A percentile compares a stretch with the other conserved stretches of the same genome.
Evolutionary conservation across 1,140 invertebrate genomes (phyloP).

Genomic region (Bombus confusus): DNA sequence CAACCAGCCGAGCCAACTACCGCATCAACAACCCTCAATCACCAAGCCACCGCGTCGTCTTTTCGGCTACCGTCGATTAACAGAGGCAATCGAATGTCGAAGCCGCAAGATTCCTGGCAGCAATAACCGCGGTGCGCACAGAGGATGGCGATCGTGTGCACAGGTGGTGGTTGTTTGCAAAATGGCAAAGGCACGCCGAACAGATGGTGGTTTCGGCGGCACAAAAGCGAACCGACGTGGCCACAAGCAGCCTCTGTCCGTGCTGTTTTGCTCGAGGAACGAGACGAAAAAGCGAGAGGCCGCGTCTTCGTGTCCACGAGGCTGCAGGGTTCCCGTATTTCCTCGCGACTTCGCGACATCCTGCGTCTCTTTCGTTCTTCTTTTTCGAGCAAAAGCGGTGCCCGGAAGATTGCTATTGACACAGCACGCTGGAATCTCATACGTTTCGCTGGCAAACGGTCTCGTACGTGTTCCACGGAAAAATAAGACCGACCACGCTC

Average conservation of each 20-base stretch:
- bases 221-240: slow-evolving; percentile 21
- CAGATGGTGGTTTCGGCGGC: slow-evolving; percentile 29
- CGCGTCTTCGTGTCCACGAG: neutral
- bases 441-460: no score
- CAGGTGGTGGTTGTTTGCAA: slow-evolving; percentile 37
- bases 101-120: slow-evolving; percentile 6
- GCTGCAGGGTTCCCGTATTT: slow-evolving; percentile 7
- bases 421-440: slow-evolving; percentile 34
- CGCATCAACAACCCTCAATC: neutral
- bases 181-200: slow-evolving; percentile 25
- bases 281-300: slow-evolving; percentile 15
- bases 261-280: neutral
- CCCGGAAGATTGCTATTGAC: slow-evolving; percentile 57
- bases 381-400: neutral
- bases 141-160: neutral
- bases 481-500: neutral
- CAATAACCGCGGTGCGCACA: neutral
- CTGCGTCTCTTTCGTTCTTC: neutral
- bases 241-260: neutral
- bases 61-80: neutral
- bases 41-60: neutral
- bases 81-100: neutral
- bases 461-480: neutral
- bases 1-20: neutral
- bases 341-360: slow-evolving; percentile 14